Base-by-base conservation (phyloP, 1,140 invertebrate species). In the Mycetomoellerius zeteki region DNA sequence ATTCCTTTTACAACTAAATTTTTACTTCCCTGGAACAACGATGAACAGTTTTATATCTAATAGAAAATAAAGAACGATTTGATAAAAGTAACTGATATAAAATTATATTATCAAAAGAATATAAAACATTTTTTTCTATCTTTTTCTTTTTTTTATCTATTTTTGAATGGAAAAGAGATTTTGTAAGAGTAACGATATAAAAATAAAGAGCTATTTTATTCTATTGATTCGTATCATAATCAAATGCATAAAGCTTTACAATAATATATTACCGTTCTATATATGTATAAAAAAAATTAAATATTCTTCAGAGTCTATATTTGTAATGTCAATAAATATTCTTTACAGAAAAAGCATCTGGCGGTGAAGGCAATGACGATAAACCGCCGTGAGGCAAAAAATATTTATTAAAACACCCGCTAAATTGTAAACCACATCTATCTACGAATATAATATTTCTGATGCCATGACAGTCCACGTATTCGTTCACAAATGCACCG, bases 381-480 rank as follows among this genome's bases (percentile, higher is more conserved):
- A 85, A 85, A 85, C 52, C 27, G 52, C 54, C 62, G 50, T 14
- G 65, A 86, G 72, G 62, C 14, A 54, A 81, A 86, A 81, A 86
- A 81, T 67, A 62, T 86, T 86, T 69, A 71, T 85, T 58, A 19
- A 78, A 85, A 30, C 73, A 85, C 24, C 47, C 33, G 52, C 69
- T 81, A 81, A 86, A 80, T 81, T 50, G 54, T 71, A 50, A 81
- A 86, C 52, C 47, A 33, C 43, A 65, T 30, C 62, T 76, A 67
- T 72, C 54, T 81, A 43, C 37, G 62, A 72, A 86, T 86, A 86
- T 86, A 78, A 78, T 86, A 69, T 86, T 81, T 71, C 75, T 60
- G 82, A 85, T 67, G 37, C 37, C 37, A n/a, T 43, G 64, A 64
- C 77, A 56, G 27, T 56, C 33, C 54, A 52, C 27, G 43, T 47